phyloP scores from a whole-genome alignment of 2,888 invertebrate species.

The Thereva nobilitata region DNA sequence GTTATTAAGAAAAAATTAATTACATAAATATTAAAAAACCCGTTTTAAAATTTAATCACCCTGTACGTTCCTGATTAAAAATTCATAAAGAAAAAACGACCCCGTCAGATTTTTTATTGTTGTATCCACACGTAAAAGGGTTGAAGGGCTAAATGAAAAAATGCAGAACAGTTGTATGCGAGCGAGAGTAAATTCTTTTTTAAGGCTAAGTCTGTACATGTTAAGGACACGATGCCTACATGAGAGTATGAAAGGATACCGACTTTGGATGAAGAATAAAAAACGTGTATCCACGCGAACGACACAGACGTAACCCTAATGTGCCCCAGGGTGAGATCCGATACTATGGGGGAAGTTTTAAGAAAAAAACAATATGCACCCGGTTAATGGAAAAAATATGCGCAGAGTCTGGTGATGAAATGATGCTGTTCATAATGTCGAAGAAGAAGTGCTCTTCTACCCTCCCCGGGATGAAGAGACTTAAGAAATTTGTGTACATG shows the following conservation, averaged over 20 bases:
- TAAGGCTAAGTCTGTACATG: not conserved
- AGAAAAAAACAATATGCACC: conserved; percentile 23
- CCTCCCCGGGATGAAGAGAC: too few relatives aligned
- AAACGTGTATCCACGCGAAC: conserved; percentile 20
- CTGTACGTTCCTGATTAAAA: conserved; percentile 19
- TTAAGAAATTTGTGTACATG: too few relatives aligned
- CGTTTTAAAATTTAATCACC: not conserved
- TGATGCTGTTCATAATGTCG: too few relatives aligned
- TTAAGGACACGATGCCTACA: too few relatives aligned
- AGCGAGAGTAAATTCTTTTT: not conserved
- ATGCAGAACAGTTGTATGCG: not conserved
- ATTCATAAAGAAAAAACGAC: conserved; percentile 22
- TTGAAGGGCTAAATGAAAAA: conserved; percentile 10
- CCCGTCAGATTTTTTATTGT: conserved; percentile 20
- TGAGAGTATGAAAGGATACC: too few relatives aligned
- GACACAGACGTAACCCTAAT: conserved; percentile 20
- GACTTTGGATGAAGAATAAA: not conserved
- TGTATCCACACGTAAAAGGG: conserved; percentile 12
- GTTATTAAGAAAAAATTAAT: too few relatives aligned
- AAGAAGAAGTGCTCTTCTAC: too few relatives aligned
- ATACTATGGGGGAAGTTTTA: conserved; percentile 17
- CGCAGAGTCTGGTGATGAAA: too few relatives aligned
- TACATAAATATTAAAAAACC: not conserved
- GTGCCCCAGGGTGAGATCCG: conserved; percentile 27
- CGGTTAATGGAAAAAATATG: conserved; percentile 16